phyloP scores from a whole-genome alignment of 2,113 vertebrate species.

The Fregetta grallaria region DNA sequence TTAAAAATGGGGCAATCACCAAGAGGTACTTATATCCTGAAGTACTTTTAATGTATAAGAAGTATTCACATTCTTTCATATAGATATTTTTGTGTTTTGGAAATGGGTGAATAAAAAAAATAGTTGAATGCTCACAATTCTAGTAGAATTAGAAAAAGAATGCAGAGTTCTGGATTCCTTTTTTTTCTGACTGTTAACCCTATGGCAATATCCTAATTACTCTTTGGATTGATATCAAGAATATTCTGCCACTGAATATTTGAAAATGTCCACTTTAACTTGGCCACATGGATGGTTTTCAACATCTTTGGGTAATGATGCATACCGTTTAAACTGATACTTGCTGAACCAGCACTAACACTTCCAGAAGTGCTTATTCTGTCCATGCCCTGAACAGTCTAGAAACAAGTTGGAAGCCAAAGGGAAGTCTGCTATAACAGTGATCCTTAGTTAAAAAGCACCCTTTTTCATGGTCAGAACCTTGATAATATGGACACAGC shows the following conservation, averaged over 20 bases:
- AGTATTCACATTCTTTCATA: not conserved
- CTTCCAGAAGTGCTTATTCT: not conserved
- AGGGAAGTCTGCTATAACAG: not conserved
- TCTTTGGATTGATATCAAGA: not conserved
- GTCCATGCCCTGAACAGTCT: not conserved
- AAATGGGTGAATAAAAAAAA: not conserved
- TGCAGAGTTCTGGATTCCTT: not conserved
- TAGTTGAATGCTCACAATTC: not conserved
- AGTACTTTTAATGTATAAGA: not conserved
- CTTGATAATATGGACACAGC: not conserved
- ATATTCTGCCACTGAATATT: not conserved
- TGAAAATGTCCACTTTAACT: not conserved
- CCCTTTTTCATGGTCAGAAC: not conserved
- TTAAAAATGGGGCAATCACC: not conserved
- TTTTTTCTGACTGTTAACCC: not conserved
- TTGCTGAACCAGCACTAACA: not conserved
- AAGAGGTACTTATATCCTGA: not conserved
- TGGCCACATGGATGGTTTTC: not conserved
- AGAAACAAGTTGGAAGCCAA: not conserved
- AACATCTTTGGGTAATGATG: not conserved
- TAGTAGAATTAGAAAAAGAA: not conserved
- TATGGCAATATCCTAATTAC: not conserved
- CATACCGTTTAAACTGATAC: not conserved
- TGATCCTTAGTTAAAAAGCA: not conserved
- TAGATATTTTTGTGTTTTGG: not conserved